Evolutionary conservation across 1,140 invertebrate genomes (phyloP).

Genomic region (Neodiprion fabricii): DNA sequence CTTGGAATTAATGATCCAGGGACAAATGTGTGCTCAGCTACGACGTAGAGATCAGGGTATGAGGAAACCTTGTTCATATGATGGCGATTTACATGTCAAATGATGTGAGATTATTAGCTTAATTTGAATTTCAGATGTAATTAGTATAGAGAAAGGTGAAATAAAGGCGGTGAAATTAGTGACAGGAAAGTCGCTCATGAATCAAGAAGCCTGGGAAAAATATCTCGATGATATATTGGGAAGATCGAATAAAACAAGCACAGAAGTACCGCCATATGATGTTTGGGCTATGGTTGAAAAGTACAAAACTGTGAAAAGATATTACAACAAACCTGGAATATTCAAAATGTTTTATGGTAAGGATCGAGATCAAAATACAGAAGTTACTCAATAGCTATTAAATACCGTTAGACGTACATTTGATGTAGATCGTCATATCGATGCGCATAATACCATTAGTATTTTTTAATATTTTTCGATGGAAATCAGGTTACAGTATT

Average conservation of each 20-base stretch:
- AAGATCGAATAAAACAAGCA: constrained; percentile 10
- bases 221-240: constrained; percentile 31
- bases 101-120: neutral
- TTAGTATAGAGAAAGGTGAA: constrained; percentile 27
- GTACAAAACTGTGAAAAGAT: constrained; percentile 19
- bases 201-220: constrained; percentile 32
- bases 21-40: constrained; percentile 30
- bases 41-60: constrained; percentile 36
- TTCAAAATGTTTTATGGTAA: constrained; percentile 33
- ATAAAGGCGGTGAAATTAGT: constrained; percentile 24
- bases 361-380: neutral
- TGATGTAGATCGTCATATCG: neutral
- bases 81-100: neutral
- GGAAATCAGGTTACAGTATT: constrained; percentile 16
- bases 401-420: no score
- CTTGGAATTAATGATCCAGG: constrained; percentile 29
- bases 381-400: no score
- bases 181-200: constrained; percentile 30
- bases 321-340: constrained; percentile 25
- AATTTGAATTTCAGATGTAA: constrained; percentile 33
- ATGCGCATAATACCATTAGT: constrained; percentile 4
- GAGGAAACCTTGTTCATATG: neutral
- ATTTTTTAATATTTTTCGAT: neutral
- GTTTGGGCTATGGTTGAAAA: constrained; percentile 22
- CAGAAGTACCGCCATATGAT: constrained; percentile 18